Conservation (phyloP, 1,140 invertebrate species). For the Tetragonula clypearis region DNA sequence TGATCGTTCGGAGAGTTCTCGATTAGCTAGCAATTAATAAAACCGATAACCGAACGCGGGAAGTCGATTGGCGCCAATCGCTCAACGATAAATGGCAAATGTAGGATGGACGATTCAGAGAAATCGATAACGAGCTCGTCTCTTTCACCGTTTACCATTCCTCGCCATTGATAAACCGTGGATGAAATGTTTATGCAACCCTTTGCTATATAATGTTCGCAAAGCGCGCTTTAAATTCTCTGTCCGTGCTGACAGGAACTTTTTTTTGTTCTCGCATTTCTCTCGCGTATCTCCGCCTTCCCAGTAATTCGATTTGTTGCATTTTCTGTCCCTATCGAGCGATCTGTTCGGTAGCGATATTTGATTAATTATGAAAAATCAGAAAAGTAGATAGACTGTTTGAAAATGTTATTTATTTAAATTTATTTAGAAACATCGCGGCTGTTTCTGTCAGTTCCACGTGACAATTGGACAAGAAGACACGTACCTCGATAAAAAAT, state of each 20-base stretch:
- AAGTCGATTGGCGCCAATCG: conserved; percentile 52
- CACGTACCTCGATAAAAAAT: not conserved
- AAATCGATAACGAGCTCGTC: conserved; percentile 38
- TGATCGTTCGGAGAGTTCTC: conserved; percentile 41
- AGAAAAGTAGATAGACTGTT: not conserved
- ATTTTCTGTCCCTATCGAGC: not conserved
- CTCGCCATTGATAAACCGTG: not conserved
- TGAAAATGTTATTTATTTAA: not conserved
- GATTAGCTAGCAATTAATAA: conserved; percentile 63
- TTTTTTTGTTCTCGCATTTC: no score
- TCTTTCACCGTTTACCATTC: not conserved
- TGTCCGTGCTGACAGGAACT: no score
- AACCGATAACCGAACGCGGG: conserved; percentile 56
- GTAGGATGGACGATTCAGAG: conserved; percentile 37
- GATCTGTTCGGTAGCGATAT: not conserved
- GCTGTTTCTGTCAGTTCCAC: not conserved
- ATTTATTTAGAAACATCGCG: not conserved
- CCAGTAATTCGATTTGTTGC: not conserved
- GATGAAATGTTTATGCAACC: not conserved
- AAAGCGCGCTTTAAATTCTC: no score
- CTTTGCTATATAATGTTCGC: not conserved
- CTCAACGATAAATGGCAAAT: conserved; percentile 55
- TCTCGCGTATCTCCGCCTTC: not conserved
- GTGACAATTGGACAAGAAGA: not conserved
- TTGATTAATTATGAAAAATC: not conserved